These are phyloP conservation scores for Enteromius mattozi DNA, from an alignment of 2,797 vertebrate genomes.

Conservation along the genomic window DNA sequence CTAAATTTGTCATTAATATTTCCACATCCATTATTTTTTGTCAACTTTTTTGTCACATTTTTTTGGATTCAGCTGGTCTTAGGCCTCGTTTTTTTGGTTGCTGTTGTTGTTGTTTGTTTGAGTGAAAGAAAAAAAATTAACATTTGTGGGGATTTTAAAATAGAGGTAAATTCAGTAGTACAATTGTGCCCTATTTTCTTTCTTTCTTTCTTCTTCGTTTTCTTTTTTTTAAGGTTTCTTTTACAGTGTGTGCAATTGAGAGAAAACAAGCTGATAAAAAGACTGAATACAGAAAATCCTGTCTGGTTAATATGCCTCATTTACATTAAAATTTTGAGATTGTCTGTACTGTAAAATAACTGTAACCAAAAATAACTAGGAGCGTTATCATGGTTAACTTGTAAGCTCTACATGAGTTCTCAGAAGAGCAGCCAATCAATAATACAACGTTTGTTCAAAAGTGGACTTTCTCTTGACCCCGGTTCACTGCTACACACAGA, in stretches of 20 bases:
- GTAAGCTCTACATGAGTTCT: not conserved
- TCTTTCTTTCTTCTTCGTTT: no score
- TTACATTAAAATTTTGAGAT: not conserved
- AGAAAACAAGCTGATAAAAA: not conserved
- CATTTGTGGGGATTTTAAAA: not conserved
- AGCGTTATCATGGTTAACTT: not conserved
- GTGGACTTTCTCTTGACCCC: not conserved
- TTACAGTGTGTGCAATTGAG: not conserved
- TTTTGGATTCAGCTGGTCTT: not conserved
- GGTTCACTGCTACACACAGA: not conserved
- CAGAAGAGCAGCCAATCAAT: conserved; percentile 40
- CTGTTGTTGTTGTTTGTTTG: no score
- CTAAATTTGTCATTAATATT: no score
- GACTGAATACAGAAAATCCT: not conserved
- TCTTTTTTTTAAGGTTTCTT: not conserved
- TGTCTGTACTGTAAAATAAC: not conserved
- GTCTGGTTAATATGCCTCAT: not conserved
- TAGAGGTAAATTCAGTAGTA: no score
- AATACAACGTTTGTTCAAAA: conserved; percentile 35
- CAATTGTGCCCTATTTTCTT: no score
- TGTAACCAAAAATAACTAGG: not conserved
- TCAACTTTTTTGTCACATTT: no score
- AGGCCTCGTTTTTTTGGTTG: not conserved
- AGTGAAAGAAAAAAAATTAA: not conserved
- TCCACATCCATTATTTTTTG: no score